Conservation (phyloP, 2,888 invertebrate genomes). For the Chelonus formosanus region DNA sequence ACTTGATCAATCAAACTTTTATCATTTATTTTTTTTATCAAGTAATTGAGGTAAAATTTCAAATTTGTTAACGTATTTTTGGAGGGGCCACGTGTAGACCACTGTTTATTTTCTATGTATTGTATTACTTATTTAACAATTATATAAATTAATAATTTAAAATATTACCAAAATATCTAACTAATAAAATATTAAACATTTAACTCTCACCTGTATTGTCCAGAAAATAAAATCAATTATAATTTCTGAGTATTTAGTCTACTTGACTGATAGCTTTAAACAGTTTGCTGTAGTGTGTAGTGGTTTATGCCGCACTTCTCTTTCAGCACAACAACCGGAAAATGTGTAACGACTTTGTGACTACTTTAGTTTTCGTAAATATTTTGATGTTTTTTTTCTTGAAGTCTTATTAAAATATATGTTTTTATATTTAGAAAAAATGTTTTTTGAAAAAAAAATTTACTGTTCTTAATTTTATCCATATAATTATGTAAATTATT, state of each 20-base stretch:
- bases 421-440: too few species aligned
- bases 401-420: too few species aligned
- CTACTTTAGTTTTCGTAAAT: not conserved
- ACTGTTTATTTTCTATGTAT: not conserved
- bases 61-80: not conserved
- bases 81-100: slow-evolving; percentile 10
- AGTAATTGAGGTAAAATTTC: too few species aligned
- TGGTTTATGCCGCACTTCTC: not conserved
- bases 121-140: not conserved
- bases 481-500: too few species aligned
- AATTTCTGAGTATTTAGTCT: too few species aligned
- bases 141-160: not conserved
- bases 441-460: too few species aligned
- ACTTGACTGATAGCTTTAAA: too few species aligned
- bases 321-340: slow-evolving; percentile 13
- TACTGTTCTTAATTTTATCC: too few species aligned
- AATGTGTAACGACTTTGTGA: slow-evolving; percentile 13
- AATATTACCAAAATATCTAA: not conserved
- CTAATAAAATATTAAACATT: not conserved
- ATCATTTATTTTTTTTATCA: too few species aligned
- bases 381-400: too few species aligned
- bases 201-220: not conserved
- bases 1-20: too few species aligned
- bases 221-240: too few species aligned
- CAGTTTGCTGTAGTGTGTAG: not conserved